Evolutionary conservation across 2,888 invertebrate genomes (phyloP), one percentile per base, ranked within the genome.

Genomic region (Pyrgus malvae): DNA sequence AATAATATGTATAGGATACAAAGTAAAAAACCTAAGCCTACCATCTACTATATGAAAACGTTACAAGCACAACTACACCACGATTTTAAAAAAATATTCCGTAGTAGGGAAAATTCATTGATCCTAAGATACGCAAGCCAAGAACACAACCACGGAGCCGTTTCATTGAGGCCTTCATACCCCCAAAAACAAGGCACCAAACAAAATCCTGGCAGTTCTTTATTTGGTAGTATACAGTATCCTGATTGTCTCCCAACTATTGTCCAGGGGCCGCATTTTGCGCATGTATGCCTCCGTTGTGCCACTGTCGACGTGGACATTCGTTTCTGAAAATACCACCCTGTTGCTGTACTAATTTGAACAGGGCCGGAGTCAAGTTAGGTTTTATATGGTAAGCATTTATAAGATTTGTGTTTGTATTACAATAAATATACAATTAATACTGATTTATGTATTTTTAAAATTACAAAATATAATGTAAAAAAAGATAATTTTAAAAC

Each of bases 311-410:
- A 21, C 45, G 51, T 51, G 80, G 85, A 84, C 86, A 85, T 85
- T 85, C 83, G 76, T 74, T 76, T 80, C 75, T 62, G 73, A 76
- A 81, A 81, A 80, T 85, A 80, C 88, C 87, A 87, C 87, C 84
- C 88, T 78, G 88, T 80, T 75, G 74, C 76, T 76, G 75, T 73
- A 79, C 84, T 85, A 86, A 87, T 85, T 80, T 80, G 69, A 16
- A 51, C 87, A 82, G 89, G 68, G 70, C 25, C 50, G 85, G 2
- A 88, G 37, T 80, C 9, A 16, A 1, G 1, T 25, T 4, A 14
- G n/a, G n/a, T n/a, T n/a, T n/a, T n/a, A n/a, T n/a, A n/a, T n/a
- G n/a, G n/a, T n/a, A n/a, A n/a, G n/a, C n/a, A n/a, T n/a, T n/a
- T n/a, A n/a, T n/a, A n/a, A n/a, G n/a, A n/a, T n/a, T n/a, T n/a